Base-by-base conservation (phyloP, 2,113 vertebrate genomes). In the Circaetus cinerascens region DNA sequence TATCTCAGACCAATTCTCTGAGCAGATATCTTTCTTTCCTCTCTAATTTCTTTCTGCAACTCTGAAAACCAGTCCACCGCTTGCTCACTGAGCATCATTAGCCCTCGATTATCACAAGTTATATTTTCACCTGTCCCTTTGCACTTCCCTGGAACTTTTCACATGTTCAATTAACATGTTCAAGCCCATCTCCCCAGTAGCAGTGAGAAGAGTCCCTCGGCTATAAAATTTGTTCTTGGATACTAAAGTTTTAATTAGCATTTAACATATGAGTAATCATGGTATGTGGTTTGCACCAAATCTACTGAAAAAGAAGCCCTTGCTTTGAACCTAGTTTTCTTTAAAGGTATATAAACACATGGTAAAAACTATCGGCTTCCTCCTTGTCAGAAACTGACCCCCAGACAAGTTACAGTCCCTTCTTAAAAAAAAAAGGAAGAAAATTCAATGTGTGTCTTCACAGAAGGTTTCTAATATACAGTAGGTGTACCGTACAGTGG, bases 51-150 rank as follows among this genome's bases (percentile, higher is more conserved):
- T 88, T 95, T 66, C 83, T 41, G 40, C 25, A 77, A 2, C 48
- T 93, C 67, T 43, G n/a, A 93, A 77, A 29, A 75, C 10, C 51
- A 89, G 36, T 30, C 36, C 36, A 67, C 25, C 25, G 29, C 34
- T 88, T 90, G 74, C 25, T 93, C 32, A 38, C 60, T 26, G 68
- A 88, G 32, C 48, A 64, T 55, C 67, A 53, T 87, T 67, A 91
- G 50, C 50, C 38, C 41, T 88, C 59, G 34, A 32, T 86, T 94
- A 82, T 55, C 56, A 50, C 41, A 67, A 34, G 10, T 69, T 76
- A 62, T 12, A 64, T 87, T 94, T 92, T 81, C 72, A 95, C 51
- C 38, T 66, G 5, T 91, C 48, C 40, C 23, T 85, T 87, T 82
- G 50, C 14, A 38, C 34, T 32, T 86, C 53, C 45, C 53, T 79